These are phyloP conservation scores for Strix aluco DNA, from an alignment of 2,113 vertebrate genomes.

Conservation along the genomic window DNA sequence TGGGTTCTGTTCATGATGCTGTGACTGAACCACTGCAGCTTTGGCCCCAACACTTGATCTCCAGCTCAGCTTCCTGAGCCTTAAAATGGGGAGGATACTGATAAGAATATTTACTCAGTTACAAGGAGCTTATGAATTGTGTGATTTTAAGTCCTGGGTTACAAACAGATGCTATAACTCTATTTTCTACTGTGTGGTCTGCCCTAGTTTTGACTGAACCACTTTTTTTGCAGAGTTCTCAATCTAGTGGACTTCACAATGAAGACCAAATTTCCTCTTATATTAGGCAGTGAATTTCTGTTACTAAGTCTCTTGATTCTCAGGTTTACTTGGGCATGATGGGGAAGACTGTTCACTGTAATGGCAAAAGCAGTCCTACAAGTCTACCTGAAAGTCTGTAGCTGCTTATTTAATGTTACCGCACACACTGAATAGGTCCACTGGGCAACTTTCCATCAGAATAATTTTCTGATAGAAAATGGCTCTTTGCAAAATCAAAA, in stretches of 20 bases:
- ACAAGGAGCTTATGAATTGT: fast-evolving
- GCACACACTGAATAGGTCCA: background rate
- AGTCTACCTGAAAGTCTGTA: background rate
- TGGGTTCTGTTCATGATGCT: background rate
- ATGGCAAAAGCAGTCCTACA: constrained; percentile 13
- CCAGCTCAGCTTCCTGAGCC: background rate
- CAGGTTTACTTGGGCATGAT: background rate
- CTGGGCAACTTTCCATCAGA: background rate
- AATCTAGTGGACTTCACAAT: background rate
- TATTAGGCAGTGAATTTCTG: background rate
- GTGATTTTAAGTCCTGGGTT: background rate
- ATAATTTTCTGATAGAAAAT: background rate
- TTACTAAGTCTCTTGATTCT: background rate
- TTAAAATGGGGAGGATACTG: background rate
- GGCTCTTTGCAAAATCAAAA: background rate
- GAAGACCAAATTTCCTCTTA: background rate
- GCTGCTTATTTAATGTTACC: background rate
- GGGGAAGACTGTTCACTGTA: background rate
- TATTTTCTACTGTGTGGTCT: background rate
- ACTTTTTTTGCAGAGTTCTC: background rate
- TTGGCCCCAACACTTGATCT: background rate
- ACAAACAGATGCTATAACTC: background rate
- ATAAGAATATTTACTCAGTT: background rate
- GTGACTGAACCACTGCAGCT: background rate
- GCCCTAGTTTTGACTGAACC: background rate